Evolutionary conservation across 2,888 invertebrate genomes (phyloP), one percentile per base, ranked within the genome.

Genomic region (Tenthredo amoena): DNA sequence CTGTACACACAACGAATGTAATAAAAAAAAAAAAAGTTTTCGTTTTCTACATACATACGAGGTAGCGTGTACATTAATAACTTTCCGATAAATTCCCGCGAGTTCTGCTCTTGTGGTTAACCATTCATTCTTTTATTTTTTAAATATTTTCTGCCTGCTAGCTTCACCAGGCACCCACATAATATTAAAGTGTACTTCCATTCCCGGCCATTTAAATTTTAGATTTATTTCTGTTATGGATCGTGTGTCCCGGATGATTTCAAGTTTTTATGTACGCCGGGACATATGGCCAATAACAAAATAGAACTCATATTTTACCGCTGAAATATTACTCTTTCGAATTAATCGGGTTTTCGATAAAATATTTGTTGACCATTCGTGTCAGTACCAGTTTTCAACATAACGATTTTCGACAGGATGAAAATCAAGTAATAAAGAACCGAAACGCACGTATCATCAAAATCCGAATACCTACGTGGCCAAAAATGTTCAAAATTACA

Each of bases 1-100:
- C 81, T 81, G 81, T 81, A 62, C 81, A 88, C 88, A 89, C 89
- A 89, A 89, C 89, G 89, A 89, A 89, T 88, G 86, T 89, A 89
- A 89, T 89, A 89, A 81, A 71, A 84, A 68, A 65, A 87, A 89
- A 86, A 88, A 74, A 89, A 89, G 85, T 88, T 87, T 89, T 89
- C 87, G 89, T 89, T 89, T 89, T 89, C 81, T 89, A 89, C 84
- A 87, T n/a, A 76, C 37, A 40, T 81, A 40, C 21, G 58, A 18
- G 34, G 15, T 81, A 21, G 9, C 58, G 37, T 62, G 62, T 81
- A 81, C 18, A 62, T 62, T 62, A 62, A 81, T 58, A 62, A 81
- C 21, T 58, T 81, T 81, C 81, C 58, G 40, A 81, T 81, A 62
- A 81, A 81, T 62, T 62, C 62, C 81, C 74, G 15, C 50, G 77